A percentile compares a stretch with the other conserved stretches of the same genome.
Conservation (phyloP, 92 coral and sea anemone genomes). For the Pocillopora grandis region DNA sequence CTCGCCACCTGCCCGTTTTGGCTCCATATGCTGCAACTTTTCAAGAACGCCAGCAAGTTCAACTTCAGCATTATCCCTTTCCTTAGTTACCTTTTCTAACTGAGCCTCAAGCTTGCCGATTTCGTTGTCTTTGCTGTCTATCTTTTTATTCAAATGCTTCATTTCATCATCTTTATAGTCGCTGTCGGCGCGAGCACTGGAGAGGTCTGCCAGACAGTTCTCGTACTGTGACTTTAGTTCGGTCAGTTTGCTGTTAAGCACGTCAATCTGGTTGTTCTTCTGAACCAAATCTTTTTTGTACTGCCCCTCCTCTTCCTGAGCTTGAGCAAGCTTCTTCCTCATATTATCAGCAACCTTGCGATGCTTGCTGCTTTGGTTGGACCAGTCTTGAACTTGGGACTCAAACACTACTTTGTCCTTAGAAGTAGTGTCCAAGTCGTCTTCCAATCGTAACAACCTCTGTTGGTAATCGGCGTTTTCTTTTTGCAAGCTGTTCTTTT, state of each 20-base stretch:
- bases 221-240: conserved; percentile 61
- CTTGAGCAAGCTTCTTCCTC: conserved; percentile 64
- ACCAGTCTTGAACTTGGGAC: conserved; percentile 69
- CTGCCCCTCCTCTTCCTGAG: conserved; percentile 68
- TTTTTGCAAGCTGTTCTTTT: conserved; percentile 61
- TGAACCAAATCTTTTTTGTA: conserved; percentile 61
- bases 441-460: conserved; percentile 69
- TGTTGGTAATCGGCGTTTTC: conserved; percentile 63
- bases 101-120: conserved; percentile 62
- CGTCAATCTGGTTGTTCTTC: conserved; percentile 70
- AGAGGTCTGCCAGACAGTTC: conserved; percentile 56
- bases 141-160: conserved; percentile 53
- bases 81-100: conserved; percentile 64
- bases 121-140: conserved; percentile 60
- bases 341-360: conserved; percentile 59
- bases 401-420: conserved; percentile 71
- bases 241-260: conserved; percentile 53
- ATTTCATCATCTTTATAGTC: conserved; percentile 73
- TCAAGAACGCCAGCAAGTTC: conserved; percentile 70
- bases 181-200: conserved; percentile 47
- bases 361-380: conserved; percentile 57
- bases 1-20: conserved; percentile 16
- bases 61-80: conserved; percentile 70
- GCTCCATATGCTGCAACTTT: conserved; percentile 67
- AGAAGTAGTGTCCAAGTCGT: conserved; percentile 52